phyloP scores from a whole-genome alignment of 2,888 invertebrate genomes.

The Callimorpha dominula region DNA sequence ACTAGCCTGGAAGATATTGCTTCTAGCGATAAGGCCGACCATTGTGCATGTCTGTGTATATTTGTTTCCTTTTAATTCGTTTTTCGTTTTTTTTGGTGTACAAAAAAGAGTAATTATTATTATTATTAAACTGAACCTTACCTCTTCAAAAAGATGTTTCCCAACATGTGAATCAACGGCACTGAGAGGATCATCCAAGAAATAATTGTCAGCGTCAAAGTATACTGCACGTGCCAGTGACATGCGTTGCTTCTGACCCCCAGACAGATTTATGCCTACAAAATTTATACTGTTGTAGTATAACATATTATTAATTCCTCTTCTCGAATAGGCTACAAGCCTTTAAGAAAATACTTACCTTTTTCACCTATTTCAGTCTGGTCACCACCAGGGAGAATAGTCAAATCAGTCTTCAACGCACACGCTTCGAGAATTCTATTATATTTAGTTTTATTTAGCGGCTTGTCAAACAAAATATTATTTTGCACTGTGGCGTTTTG shows the following conservation, averaged over 20 bases:
- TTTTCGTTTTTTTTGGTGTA: no score
- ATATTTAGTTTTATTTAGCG: conserved; percentile 90
- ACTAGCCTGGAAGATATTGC: no score
- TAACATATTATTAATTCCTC: background rate
- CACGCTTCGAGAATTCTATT: conserved; percentile 95
- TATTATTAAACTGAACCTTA: conserved; percentile 59
- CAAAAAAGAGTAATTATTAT: no score
- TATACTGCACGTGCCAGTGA: conserved; percentile 97
- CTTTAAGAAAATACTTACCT: conserved; percentile 80
- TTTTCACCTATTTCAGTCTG: conserved; percentile 99
- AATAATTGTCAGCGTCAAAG: conserved; percentile 94
- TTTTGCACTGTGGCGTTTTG: conserved; percentile 97
- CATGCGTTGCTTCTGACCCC: conserved; percentile 96
- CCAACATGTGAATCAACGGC: conserved; percentile 99
- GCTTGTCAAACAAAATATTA: conserved; percentile 96
- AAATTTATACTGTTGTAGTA: background rate
- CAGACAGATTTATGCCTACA: conserved; percentile 92
- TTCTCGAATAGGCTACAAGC: background rate
- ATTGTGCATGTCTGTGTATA: no score
- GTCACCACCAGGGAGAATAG: conserved; percentile 97
- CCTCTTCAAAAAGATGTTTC: conserved; percentile 98
- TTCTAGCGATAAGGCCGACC: no score
- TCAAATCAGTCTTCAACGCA: conserved; percentile 95
- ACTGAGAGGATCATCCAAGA: conserved; percentile 97
- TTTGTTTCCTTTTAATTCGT: no score